Percentiles rank a stretch among this genome's conserved stretches.
phyloP scores from a whole-genome alignment of 2,888 invertebrate genomes.

The Steinernema carpocapsae region DNA sequence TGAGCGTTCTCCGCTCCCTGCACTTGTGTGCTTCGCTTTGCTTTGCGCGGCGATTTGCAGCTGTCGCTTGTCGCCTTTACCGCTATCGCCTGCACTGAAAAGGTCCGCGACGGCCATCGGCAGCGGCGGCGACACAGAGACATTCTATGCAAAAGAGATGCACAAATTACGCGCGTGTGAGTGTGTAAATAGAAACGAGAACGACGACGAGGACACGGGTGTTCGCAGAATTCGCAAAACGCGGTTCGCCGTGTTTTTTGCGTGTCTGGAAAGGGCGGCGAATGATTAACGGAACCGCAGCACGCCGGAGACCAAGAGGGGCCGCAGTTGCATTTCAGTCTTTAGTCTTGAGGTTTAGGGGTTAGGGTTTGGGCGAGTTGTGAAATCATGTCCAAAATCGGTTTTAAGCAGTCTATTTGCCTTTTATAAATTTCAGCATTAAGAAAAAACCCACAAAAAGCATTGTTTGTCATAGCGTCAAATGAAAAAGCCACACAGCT shows the following conservation, averaged over 20 bases:
- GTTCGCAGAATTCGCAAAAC: conserved; percentile 9
- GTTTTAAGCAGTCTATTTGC: too few species aligned
- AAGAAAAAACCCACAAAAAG: too few species aligned
- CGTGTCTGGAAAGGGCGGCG: conserved; percentile 16
- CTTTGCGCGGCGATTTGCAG: neutral
- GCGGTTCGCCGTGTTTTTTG: neutral
- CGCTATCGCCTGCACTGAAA: neutral
- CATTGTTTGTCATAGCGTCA: too few species aligned
- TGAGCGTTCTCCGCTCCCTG: conserved; percentile 24
- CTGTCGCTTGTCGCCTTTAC: conserved; percentile 6
- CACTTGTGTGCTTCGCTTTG: neutral
- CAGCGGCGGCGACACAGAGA: neutral
- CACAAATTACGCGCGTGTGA: conserved; percentile 29
- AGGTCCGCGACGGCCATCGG: neutral
- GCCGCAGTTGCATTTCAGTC: neutral
- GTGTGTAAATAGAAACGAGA: conserved; percentile 21
- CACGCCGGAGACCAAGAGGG: too few species aligned
- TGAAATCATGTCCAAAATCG: too few species aligned
- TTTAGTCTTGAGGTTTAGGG: neutral
- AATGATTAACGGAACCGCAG: conserved; percentile 17
- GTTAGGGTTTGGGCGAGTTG: neutral
- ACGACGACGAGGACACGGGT: neutral
- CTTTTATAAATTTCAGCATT: too few species aligned
- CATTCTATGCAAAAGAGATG: conserved; percentile 27
- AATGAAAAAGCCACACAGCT: too few species aligned